phyloP scores from a whole-genome alignment of 2,888 invertebrate species.

The Camptogramma bilineatum region DNA sequence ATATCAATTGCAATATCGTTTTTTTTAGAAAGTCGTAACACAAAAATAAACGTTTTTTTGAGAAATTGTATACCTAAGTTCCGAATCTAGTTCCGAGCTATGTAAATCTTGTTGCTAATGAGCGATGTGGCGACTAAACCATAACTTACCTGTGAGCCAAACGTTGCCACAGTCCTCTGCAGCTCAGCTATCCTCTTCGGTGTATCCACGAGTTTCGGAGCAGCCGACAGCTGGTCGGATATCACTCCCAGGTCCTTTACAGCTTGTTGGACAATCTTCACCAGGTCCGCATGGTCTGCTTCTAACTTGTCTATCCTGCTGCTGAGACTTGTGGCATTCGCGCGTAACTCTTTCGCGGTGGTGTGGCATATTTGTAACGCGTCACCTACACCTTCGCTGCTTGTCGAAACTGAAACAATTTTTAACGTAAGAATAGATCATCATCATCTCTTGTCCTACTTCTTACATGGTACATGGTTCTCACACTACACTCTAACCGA shows the following conservation, averaged over 20 bases:
- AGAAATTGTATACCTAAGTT: too few relatives aligned
- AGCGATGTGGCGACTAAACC: background rate
- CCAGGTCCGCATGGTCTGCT: slow-evolving; percentile 77
- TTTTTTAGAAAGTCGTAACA: too few relatives aligned
- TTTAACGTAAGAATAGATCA: background rate
- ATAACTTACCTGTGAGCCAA: slow-evolving; percentile 85
- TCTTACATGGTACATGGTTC: too few relatives aligned
- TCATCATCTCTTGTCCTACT: too few relatives aligned
- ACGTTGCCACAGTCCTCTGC: slow-evolving; percentile 83
- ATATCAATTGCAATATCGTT: too few relatives aligned
- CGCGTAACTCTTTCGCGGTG: slow-evolving; percentile 87
- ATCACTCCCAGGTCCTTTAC: slow-evolving; percentile 80
- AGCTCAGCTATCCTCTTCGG: slow-evolving; percentile 84
- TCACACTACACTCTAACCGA: too few relatives aligned
- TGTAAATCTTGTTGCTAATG: too few relatives aligned
- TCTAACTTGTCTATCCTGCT: slow-evolving; percentile 85
- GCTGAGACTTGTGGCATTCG: slow-evolving; percentile 88
- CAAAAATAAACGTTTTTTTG: too few relatives aligned
- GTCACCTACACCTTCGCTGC: slow-evolving; percentile 89
- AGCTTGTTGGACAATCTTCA: slow-evolving; percentile 70
- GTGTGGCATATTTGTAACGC: slow-evolving; percentile 90
- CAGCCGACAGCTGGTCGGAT: slow-evolving; percentile 85
- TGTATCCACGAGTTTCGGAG: slow-evolving; percentile 86
- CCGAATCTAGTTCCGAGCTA: too few relatives aligned
- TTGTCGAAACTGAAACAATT: slow-evolving; percentile 85